Base-by-base conservation (phyloP, 2,797 vertebrate genomes). In the Florisuga fusca region DNA sequence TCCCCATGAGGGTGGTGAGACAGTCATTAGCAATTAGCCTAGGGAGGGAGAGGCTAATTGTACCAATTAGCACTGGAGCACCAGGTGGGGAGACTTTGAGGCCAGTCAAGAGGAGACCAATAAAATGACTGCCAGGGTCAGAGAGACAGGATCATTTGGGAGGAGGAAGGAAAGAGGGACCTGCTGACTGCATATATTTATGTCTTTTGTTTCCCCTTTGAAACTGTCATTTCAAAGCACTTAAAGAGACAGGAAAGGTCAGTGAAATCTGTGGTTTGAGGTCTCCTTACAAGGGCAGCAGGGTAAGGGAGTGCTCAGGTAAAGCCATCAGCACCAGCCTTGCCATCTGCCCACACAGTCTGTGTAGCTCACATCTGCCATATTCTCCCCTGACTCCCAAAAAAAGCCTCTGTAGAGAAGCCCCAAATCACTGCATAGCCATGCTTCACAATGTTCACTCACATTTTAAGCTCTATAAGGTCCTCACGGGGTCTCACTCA, bases 11-110 rank as follows among this genome's bases (percentile, higher is more conserved):
- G 86, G 50, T 36, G 72, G 29, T 73, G 74, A 88, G 79, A 72
- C 50, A 78, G 71, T 61, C 86, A 66, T 71, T 64, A 91, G 51
- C 88, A 95, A 95, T 91, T 91, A 96, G 92, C 77, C 71, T 33
- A 63, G 77, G 55, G 59, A 93, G 58, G 80, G 63, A 94, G 83
- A 94, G 80, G 86, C 80, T 96, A 95, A 96, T 94, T 88, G 81
- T 54, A 87, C 72, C 93, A 94, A 95, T 96, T 95, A 95, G 71
- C 92, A 43, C 67, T 50, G 53, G 74, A 95, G 62, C 79, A 89
- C 91, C 94, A 96, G 88, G 90, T 93, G 92, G 71, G 55, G 71
- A 94, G 77, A 76, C 63, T 63, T 16, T 43, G 55, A 87, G 53
- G 59, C 77, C 74, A 71, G 71, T 73, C 55, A 69, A 69, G 77